phyloP scores from a whole-genome alignment of 2,797 vertebrate species.

The Thunnus albacares region DNA sequence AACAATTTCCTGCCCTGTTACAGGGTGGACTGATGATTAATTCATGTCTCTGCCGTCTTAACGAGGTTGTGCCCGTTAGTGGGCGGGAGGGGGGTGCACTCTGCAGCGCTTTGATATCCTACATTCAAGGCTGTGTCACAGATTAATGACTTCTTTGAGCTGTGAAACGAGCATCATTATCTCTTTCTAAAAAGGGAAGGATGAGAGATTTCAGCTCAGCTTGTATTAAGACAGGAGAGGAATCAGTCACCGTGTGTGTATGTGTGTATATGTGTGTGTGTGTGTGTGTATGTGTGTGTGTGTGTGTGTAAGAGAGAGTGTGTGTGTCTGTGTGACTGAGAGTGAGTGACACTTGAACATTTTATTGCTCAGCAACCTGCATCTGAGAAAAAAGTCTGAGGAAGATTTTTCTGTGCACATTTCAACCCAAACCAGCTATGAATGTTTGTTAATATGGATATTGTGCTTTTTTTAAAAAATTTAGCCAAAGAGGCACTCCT shows the following conservation, averaged over 20 bases:
- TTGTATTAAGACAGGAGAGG: slow-evolving; percentile 52
- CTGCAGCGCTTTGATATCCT: slow-evolving; percentile 70
- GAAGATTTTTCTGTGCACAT: not conserved
- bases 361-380: slow-evolving; percentile 15
- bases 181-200: slow-evolving; percentile 64
- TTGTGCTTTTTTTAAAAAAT: not conserved
- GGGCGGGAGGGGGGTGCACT: slow-evolving; percentile 45
- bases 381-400: not conserved
- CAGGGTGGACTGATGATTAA: slow-evolving; percentile 73
- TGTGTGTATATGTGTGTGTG: slow-evolving; percentile 17
- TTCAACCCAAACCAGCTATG: not conserved
- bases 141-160: slow-evolving; percentile 79
- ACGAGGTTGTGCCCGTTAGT: slow-evolving; percentile 69
- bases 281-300: not conserved
- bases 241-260: slow-evolving; percentile 33
- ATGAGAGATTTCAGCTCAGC: slow-evolving; percentile 62
- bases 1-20: slow-evolving; percentile 65
- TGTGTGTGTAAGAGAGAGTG: not conserved
- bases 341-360: slow-evolving; percentile 14
- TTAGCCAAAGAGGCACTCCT: not conserved
- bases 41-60: slow-evolving; percentile 71
- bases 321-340: not conserved
- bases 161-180: slow-evolving; percentile 77
- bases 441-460: not conserved
- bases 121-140: slow-evolving; percentile 77